phyloP scores from a whole-genome alignment of 2,888 invertebrate genomes.

The Drosophila colorata region DNA sequence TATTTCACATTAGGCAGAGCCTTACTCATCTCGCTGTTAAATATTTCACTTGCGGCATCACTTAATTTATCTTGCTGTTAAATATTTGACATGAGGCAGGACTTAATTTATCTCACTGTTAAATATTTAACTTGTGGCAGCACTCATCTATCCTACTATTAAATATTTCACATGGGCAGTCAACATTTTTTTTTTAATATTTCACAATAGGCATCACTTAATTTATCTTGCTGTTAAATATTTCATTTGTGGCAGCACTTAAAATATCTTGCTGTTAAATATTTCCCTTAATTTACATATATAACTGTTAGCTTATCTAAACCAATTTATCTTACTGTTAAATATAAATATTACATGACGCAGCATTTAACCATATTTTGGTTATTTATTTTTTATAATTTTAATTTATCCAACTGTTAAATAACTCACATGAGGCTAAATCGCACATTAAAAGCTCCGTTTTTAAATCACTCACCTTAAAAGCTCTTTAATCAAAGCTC shows the following conservation, averaged over 20 bases:
- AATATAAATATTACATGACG: too few species aligned
- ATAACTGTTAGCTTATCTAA: too few species aligned
- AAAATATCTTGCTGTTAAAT: background rate
- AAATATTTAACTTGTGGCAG: background rate
- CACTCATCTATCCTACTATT: background rate
- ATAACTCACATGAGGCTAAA: too few species aligned
- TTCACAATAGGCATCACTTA: background rate
- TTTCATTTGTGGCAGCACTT: background rate
- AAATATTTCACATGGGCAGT: background rate
- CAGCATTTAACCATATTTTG: too few species aligned
- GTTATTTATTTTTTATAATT: too few species aligned
- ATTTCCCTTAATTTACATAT: too few species aligned
- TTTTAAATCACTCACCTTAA: too few species aligned
- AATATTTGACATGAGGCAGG: too few species aligned
- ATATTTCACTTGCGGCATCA: too few species aligned
- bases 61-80: too few species aligned
- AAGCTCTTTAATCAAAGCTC: background rate
- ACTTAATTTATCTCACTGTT: background rate
- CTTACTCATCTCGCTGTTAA: background rate
- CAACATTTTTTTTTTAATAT: background rate
- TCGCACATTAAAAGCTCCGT: background rate
- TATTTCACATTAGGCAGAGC: too few species aligned
- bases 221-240: background rate
- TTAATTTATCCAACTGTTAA: too few species aligned
- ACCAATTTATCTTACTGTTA: background rate